A percentile compares a stretch with the other conserved stretches of the same genome.
phyloP scores from a whole-genome alignment of 2,113 vertebrate species.

The Mugil cephalus region DNA sequence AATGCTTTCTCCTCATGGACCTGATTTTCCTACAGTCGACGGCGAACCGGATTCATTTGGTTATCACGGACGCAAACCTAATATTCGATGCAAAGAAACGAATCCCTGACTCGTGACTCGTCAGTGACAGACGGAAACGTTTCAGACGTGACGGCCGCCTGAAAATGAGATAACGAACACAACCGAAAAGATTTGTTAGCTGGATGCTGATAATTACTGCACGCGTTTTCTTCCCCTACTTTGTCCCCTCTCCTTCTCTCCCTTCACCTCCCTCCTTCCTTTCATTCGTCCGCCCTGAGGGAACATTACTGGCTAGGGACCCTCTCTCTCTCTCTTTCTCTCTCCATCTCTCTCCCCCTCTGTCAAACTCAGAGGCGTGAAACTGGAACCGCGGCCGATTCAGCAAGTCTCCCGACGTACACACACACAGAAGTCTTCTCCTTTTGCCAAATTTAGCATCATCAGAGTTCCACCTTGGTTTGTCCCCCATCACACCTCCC shows the following conservation, averaged over 20 bases:
- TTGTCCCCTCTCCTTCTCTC: slow-evolving; percentile 42
- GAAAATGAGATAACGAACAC: slow-evolving; percentile 1
- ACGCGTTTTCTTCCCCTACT: slow-evolving; percentile 31
- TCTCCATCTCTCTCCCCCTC: slow-evolving; percentile 44
- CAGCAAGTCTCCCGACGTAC: slow-evolving; percentile 82
- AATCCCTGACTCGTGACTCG: neutral
- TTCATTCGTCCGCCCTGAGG: slow-evolving; percentile 63
- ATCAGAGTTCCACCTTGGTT: slow-evolving; percentile 89
- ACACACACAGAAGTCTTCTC: slow-evolving; percentile 80
- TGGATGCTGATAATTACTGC: neutral
- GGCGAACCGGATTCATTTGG: too few species aligned
- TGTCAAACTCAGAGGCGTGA: slow-evolving; percentile 80
- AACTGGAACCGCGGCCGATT: slow-evolving; percentile 84
- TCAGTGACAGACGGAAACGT: neutral
- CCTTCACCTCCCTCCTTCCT: slow-evolving; percentile 57
- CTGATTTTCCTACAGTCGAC: too few species aligned
- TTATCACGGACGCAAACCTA: too few species aligned
- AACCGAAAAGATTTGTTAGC: neutral
- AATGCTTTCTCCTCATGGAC: too few species aligned
- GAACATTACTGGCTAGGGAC: slow-evolving; percentile 77
- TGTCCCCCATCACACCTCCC: slow-evolving; percentile 72
- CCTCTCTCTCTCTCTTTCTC: slow-evolving; percentile 48
- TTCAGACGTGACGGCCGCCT: neutral
- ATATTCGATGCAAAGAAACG: too few species aligned
- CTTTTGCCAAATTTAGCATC: slow-evolving; percentile 92